A percentile compares a stretch with the other conserved stretches of the same genome.
phyloP scores from a whole-genome alignment of 1,140 invertebrate genomes.

The Vanessa atalanta region DNA sequence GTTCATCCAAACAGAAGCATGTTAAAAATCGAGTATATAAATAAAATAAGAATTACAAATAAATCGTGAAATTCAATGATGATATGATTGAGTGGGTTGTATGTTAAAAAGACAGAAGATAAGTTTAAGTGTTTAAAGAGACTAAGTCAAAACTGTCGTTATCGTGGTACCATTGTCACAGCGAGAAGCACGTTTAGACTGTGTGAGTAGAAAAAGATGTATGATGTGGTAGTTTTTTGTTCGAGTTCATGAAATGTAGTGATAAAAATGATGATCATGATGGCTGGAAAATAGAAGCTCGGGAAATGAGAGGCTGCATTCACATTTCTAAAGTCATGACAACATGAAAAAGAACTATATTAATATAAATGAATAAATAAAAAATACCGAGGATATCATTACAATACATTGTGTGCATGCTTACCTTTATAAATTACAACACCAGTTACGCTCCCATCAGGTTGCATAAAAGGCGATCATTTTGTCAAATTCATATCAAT shows the following conservation, averaged over 20 bases:
- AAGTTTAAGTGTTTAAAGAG: neutral
- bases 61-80: neutral
- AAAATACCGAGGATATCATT: constrained; percentile 47
- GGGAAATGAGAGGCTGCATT: constrained; percentile 36
- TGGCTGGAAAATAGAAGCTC: constrained; percentile 38
- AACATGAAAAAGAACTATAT: constrained; percentile 41
- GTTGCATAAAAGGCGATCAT: constrained; percentile 80
- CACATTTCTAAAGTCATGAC: constrained; percentile 41
- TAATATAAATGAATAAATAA: constrained; percentile 38
- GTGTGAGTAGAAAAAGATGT: constrained; percentile 43
- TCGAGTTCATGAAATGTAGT: constrained; percentile 37
- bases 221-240: constrained; percentile 26
- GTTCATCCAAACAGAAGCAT: neutral
- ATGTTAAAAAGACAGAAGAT: constrained; percentile 1
- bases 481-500: constrained; percentile 75
- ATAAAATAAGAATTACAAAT: neutral
- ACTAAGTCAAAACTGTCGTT: constrained; percentile 31
- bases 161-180: constrained; percentile 44
- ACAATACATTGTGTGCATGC: constrained; percentile 77
- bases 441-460: constrained; percentile 79
- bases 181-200: constrained; percentile 49
- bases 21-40: neutral
- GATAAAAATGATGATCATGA: constrained; percentile 33
- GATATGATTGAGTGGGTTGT: neutral
- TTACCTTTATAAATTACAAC: constrained; percentile 80